These are phyloP conservation scores for Macrotis lagotis DNA, from an alignment of 2,113 vertebrate genomes.

Conservation along the genomic window DNA sequence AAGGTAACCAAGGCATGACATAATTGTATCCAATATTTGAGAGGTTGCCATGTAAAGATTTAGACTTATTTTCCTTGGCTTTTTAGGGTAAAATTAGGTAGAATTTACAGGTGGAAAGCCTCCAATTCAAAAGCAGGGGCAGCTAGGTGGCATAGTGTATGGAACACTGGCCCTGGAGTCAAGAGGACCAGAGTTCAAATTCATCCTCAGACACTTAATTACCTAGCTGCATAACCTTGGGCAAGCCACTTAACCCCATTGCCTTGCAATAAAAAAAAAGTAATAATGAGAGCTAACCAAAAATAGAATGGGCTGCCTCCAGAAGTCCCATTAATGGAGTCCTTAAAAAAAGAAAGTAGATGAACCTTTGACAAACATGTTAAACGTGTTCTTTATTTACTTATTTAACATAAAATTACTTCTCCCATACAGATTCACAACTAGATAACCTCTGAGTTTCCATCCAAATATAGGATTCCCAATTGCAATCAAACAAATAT, in stretches of 20 bases:
- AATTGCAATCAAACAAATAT: no score
- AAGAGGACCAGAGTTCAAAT: no score
- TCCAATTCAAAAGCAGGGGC: not conserved
- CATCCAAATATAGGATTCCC: no score
- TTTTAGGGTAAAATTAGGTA: not conserved
- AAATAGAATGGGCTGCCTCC: not conserved
- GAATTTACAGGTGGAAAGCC: not conserved
- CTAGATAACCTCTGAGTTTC: not conserved
- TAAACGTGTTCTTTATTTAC: not conserved
- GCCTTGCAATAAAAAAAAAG: no score
- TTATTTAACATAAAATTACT: not conserved
- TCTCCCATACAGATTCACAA: not conserved
- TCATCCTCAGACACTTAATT: no score
- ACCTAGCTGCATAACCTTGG: no score
- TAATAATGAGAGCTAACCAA: not conserved
- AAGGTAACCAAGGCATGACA: not conserved
- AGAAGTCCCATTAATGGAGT: not conserved
- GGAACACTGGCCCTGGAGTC: no score
- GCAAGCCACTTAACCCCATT: no score
- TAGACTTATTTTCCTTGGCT: not conserved
- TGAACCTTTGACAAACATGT: not conserved
- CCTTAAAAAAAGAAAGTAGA: not conserved
- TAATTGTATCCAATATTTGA: not conserved
- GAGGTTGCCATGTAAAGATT: not conserved
- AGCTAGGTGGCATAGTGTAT: no score